These are phyloP conservation scores for Polymixis flavicincta DNA, from an alignment of 2,888 invertebrate genomes.

Conservation along the genomic window DNA sequence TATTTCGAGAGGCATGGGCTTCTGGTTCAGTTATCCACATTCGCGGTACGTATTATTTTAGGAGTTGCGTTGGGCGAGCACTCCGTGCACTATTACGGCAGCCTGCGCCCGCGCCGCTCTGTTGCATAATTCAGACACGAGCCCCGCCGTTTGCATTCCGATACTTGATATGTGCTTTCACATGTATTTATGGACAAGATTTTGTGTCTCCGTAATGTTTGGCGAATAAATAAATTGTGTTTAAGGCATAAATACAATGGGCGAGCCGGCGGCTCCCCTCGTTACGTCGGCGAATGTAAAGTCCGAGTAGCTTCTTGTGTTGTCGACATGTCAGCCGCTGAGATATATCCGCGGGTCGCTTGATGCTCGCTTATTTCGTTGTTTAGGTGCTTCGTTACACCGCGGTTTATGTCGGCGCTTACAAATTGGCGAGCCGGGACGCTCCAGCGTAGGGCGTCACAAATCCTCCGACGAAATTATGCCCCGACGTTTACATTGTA, in stretches of 20 bases:
- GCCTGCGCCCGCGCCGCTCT: constrained; percentile 83
- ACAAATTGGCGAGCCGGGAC: constrained; percentile 87
- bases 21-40: constrained; percentile 66
- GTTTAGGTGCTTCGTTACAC: constrained; percentile 89
- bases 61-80: constrained; percentile 79
- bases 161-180: constrained; percentile 91
- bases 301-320: constrained; percentile 85
- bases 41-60: constrained; percentile 82
- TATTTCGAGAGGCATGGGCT: constrained; percentile 71
- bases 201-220: constrained; percentile 90
- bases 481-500: constrained; percentile 78
- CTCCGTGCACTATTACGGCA: constrained; percentile 87
- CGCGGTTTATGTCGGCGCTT: constrained; percentile 86
- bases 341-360: constrained; percentile 83
- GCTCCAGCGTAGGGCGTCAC: constrained; percentile 77
- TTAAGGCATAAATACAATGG: constrained; percentile 90
- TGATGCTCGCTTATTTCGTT: constrained; percentile 81
- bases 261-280: constrained; percentile 86
- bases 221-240: constrained; percentile 90
- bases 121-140: constrained; percentile 90
- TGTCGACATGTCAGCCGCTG: constrained; percentile 86
- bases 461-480: constrained; percentile 79
- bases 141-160: constrained; percentile 90
- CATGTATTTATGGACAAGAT: constrained; percentile 91
- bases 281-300: constrained; percentile 90